Base-by-base conservation (phyloP, 2,113 vertebrate genomes). In the Orthonyx spaldingii region DNA sequence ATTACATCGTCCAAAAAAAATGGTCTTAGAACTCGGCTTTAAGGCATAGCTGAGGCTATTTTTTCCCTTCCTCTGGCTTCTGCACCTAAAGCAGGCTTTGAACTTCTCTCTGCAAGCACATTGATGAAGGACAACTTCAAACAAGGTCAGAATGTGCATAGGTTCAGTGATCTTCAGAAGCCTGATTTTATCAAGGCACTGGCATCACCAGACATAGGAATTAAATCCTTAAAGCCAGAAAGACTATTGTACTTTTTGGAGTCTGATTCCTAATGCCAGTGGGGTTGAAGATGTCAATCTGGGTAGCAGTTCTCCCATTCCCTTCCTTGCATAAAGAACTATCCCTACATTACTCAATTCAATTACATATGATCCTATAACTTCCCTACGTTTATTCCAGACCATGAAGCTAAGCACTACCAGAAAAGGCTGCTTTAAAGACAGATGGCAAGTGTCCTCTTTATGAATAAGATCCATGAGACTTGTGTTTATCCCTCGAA, bases 401-500 rank as follows among this genome's bases (percentile, higher is more conserved):
- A 74, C 46, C 30, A 26, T 7, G 13, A 79, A 91, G 47, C 56
- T 52, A 68, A 76, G 69, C 23, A 9, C 46, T 66, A 80, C 42
- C 50, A 87, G 64, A 68, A 75, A 37, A 70, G 35, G 46, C 49
- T 89, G 49, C 57, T 91, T 92, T 82, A 89, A 76, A 86, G 49
- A 70, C 77, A 76, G 4, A 7, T 10, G 47, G 23, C 35, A 95
- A 63, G 32, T 24, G 42, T 59, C 56, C 44, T 74, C 68, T 80
- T 84, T 24, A 37, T 35, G 32, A 91, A 59, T 57, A 63, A 84
- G 81, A 94, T 63, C 75, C 59, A 61, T 20, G 64, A 93, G 89
- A 96, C 97, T 96, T 97, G 97, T 97, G 97, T 96, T 98, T 96
- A 96, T 97, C 96, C 96, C 72, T 96, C 41, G 95, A 97, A 98